Base-by-base conservation (phyloP, 2,888 invertebrate species). In the Apotomis turbidana region DNA sequence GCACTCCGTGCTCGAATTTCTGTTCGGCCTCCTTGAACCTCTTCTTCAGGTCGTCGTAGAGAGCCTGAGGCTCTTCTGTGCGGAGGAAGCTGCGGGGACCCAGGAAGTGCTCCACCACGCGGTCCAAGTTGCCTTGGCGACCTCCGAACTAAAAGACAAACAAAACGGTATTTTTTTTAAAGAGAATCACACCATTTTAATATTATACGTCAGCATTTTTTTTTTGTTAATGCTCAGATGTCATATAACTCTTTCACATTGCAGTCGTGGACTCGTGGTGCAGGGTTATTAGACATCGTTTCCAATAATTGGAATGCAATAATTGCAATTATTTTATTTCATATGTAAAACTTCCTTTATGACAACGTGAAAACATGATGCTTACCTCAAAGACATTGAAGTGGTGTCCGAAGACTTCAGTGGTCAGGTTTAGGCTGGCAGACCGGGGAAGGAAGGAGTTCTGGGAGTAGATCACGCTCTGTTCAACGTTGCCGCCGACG, bases 401-500 rank as follows among this genome's bases (percentile, higher is more conserved):
- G 63, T 94, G 95, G 71, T 96, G 96, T 41, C 97, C 97, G 79
- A 97, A 97, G 0, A 97, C 78, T 83, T 97, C 96, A 0, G 95
- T 94, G 0, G 97, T 97, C 0, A 97, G 81, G 88, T 97, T 97
- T 6, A 97, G 78, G 70, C 93, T 94, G 0, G 94, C 94, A 0
- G 96, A 96, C 12, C 97, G 94, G 0, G 97, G 97, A 3, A 97
- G 81, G 88, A 95, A 98, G 0, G 97, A 97, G 81, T 96, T 95
- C 81, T 97, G 97, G 0, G 97, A 97, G 90, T 96, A 98, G 80
- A 98, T 97, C 2, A 97, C 91, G 80, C 96, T 96, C 76, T 95
- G 91, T 71, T 97, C 97, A 0, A 94, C 81, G 52, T 94, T 94
- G 3, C 96, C 95, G 3, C 96, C 97, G 0, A 96, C 49, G 6